Evolutionary conservation across 2,797 vertebrate genomes (phyloP).

Genomic region (Alcedo quadribrachys): DNA sequence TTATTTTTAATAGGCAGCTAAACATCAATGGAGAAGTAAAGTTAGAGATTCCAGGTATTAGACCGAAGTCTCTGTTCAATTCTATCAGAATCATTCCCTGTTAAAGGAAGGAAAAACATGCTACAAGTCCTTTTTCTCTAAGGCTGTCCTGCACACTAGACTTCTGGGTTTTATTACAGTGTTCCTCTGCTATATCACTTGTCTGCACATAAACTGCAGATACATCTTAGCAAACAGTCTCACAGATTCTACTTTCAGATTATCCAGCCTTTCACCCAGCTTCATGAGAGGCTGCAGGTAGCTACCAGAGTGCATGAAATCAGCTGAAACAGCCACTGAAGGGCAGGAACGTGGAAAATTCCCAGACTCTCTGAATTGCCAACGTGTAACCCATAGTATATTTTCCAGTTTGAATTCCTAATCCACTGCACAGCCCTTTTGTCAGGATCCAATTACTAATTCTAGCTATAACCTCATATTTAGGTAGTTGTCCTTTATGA

Average conservation of each 20-base stretch:
- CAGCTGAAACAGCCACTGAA: background rate
- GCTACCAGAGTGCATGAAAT: conserved; percentile 6
- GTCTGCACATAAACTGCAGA: background rate
- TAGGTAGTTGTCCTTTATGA: background rate
- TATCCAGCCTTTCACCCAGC: background rate
- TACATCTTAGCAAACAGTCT: conserved; percentile 15
- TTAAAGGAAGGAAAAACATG: background rate
- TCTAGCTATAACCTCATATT: background rate
- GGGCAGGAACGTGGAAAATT: background rate
- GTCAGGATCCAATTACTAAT: background rate
- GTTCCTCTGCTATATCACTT: conserved; percentile 1
- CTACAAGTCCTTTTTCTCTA: background rate
- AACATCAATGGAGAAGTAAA: background rate
- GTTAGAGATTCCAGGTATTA: background rate
- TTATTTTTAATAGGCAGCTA: background rate
- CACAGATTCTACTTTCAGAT: background rate
- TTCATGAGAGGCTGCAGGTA: background rate
- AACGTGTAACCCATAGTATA: background rate
- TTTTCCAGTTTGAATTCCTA: background rate
- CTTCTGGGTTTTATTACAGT: conserved; percentile 13
- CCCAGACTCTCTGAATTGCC: background rate
- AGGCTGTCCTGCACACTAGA: background rate
- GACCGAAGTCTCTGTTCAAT: background rate
- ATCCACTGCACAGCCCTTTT: background rate
- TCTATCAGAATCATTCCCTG: background rate